Conservation (phyloP, 2,888 invertebrate species). For the Phyto melanocephala region DNA sequence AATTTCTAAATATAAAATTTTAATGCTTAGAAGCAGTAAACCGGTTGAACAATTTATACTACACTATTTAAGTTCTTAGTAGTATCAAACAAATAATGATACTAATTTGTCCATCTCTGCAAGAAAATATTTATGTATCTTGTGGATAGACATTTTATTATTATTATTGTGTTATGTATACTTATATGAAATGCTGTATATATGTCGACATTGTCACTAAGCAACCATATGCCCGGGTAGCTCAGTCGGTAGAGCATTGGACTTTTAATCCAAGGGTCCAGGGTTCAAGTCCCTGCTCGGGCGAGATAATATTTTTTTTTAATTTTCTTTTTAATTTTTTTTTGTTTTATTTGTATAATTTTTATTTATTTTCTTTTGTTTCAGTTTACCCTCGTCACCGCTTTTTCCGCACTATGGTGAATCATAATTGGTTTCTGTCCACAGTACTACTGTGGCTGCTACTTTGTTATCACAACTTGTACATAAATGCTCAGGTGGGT, state of each 20-base stretch:
- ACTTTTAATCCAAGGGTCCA: slow-evolving; percentile 80
- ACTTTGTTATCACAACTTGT: slow-evolving; percentile 54
- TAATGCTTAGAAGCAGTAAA: too few relatives aligned
- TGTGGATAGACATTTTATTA: too few relatives aligned
- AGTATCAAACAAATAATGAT: too few relatives aligned
- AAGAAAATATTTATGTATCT: too few relatives aligned
- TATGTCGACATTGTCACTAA: background rate
- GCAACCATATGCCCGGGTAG: slow-evolving; percentile 76
- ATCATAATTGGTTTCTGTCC: slow-evolving; percentile 62
- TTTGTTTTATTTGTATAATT: slow-evolving; percentile 12
- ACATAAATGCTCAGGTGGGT: slow-evolving; percentile 60
- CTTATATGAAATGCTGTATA: too few relatives aligned
- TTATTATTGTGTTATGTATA: too few relatives aligned
- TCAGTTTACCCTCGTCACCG: slow-evolving; percentile 17
- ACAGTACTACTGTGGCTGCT: slow-evolving; percentile 62
- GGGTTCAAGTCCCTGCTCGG: slow-evolving; percentile 80
- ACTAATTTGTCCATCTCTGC: too few relatives aligned
- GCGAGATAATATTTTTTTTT: slow-evolving; percentile 71
- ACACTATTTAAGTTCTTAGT: too few relatives aligned
- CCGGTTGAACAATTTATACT: too few relatives aligned
- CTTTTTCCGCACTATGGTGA: slow-evolving; percentile 47
- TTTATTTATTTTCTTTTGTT: slow-evolving; percentile 35
- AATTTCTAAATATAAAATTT: too few relatives aligned
- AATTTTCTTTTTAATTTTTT: slow-evolving; percentile 42
- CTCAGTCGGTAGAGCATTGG: slow-evolving; percentile 80